Conservation (phyloP, 2,888 invertebrate genomes). For the Tetranychus piercei region DNA sequence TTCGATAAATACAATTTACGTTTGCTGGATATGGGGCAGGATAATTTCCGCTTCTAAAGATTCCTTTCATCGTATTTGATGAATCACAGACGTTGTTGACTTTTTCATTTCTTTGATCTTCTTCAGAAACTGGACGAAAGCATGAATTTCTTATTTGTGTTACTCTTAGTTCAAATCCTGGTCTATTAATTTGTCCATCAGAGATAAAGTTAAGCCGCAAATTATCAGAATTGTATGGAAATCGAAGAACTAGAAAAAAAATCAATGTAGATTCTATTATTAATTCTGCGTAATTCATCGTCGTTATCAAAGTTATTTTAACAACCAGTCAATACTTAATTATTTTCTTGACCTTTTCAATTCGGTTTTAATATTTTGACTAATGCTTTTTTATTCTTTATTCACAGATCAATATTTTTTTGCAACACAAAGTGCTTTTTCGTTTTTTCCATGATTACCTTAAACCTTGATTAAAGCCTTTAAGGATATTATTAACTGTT, state of each 20-base stretch:
- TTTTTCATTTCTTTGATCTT: slow-evolving; percentile 8
- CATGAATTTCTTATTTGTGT: slow-evolving; percentile 27
- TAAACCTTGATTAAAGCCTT: not conserved
- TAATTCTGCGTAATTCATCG: not conserved
- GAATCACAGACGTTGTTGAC: slow-evolving; percentile 20
- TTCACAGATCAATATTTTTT: no score
- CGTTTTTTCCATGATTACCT: not conserved
- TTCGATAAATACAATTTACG: slow-evolving; percentile 26
- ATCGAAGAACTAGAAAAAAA: slow-evolving; percentile 22
- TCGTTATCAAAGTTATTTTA: not conserved
- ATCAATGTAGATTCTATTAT: not conserved
- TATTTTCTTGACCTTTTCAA: not conserved
- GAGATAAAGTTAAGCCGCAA: slow-evolving; percentile 27
- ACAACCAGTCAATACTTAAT: not conserved
- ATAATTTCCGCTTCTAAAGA: slow-evolving; percentile 25
- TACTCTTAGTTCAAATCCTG: slow-evolving; percentile 27
- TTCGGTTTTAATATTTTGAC: not conserved
- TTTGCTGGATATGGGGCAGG: slow-evolving; percentile 25
- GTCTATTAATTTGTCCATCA: slow-evolving; percentile 24
- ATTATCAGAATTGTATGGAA: slow-evolving; percentile 23
- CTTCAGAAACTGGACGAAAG: slow-evolving; percentile 21
- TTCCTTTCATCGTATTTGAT: slow-evolving; percentile 16
- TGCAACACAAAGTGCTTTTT: not conserved
- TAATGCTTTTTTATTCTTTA: no score
- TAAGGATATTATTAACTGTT: not conserved